phyloP scores from a whole-genome alignment of 2,113 vertebrate genomes.

The Acrocephalus kingi region DNA sequence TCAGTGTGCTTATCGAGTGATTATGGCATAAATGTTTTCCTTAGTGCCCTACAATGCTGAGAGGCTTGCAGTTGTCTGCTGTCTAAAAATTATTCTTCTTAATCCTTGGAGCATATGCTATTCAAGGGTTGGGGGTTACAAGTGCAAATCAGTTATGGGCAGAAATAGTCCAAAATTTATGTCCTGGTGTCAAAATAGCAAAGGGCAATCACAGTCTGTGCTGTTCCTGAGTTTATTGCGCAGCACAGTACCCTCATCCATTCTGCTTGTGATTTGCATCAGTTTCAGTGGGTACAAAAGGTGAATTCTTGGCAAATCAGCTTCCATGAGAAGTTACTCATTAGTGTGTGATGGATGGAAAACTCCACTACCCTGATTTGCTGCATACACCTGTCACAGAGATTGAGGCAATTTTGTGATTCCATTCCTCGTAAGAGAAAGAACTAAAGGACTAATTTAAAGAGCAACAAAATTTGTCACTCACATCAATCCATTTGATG shows the following conservation, averaged over 20 bases:
- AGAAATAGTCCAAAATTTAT: background rate
- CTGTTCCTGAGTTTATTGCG: background rate
- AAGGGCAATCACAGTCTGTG: background rate
- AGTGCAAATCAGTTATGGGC: background rate
- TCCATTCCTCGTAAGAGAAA: background rate
- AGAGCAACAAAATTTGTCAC: background rate
- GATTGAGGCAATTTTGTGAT: background rate
- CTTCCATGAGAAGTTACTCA: background rate
- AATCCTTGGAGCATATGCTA: background rate
- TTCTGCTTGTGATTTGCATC: background rate
- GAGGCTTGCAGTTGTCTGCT: background rate
- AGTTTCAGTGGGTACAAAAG: background rate
- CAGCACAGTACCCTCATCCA: background rate
- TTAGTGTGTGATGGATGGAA: background rate
- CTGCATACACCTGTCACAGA: background rate
- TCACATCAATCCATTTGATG: background rate
- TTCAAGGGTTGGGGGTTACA: background rate
- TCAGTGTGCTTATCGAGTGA: background rate
- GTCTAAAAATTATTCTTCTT: background rate
- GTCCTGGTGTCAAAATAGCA: background rate
- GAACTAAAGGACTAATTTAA: background rate
- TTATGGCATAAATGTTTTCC: background rate
- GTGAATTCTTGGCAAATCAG: background rate
- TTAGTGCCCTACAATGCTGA: background rate
- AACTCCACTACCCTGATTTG: background rate